These are phyloP conservation scores for Hapalemur alaotrensis DNA, from an alignment of 2,797 vertebrate species.

Conservation along the genomic window DNA sequence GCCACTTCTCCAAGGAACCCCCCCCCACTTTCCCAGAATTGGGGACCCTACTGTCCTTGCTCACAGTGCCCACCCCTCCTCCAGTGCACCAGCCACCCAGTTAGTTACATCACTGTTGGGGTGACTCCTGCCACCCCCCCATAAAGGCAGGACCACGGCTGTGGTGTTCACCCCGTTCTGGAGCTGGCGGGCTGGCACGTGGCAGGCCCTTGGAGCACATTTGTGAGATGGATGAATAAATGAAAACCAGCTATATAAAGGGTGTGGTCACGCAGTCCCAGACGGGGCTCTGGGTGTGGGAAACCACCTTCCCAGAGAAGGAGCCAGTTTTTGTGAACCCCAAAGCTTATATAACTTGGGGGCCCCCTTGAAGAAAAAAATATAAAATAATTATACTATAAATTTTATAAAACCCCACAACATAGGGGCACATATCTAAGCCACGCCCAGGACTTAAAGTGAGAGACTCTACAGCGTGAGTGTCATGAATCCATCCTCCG, in stretches of 20 bases:
- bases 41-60: background rate
- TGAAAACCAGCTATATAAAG: background rate
- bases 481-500: background rate
- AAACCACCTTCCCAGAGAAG: background rate
- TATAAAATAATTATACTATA: background rate
- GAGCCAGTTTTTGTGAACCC: background rate
- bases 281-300: background rate
- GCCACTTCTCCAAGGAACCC: background rate
- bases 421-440: background rate
- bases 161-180: background rate
- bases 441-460: background rate
- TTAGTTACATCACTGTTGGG: background rate
- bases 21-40: background rate
- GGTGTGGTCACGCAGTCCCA: background rate
- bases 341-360: background rate
- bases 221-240: background rate
- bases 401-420: background rate
- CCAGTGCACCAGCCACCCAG: rapidly evolving
- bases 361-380: background rate
- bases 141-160: background rate
- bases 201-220: background rate
- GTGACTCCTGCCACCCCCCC: background rate
- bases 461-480: background rate
- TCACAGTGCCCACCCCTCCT: background rate
- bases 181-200: background rate